Conservation (phyloP, 2,113 vertebrate genomes). For the Chloropsis cyanopogon region DNA sequence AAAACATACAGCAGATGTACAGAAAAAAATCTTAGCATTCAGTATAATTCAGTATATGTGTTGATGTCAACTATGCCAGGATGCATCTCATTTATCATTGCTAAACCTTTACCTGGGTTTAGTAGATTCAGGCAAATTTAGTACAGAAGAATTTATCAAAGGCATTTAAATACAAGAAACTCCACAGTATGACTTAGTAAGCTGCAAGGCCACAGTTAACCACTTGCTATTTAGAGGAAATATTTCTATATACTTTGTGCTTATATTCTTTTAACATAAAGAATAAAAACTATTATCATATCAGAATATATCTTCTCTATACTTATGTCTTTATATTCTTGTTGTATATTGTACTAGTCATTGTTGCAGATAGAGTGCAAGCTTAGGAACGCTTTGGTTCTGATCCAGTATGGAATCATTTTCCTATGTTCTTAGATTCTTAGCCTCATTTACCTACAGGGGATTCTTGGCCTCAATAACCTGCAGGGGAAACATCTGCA, state of each 20-base stretch:
- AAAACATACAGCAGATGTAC: neutral
- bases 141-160: neutral
- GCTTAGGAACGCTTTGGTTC: neutral
- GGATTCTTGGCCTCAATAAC: neutral
- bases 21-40: neutral
- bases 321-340: neutral
- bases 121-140: neutral
- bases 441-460: neutral
- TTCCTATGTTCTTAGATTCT: neutral
- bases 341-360: neutral
- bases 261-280: neutral
- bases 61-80: neutral
- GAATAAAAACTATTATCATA: neutral
- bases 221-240: neutral
- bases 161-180: neutral
- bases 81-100: neutral
- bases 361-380: neutral
- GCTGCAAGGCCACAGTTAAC: neutral
- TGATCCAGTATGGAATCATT: neutral
- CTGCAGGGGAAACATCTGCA: neutral
- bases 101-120: neutral
- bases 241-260: neutral
- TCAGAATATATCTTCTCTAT: neutral
- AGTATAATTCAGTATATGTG: neutral
- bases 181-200: neutral